These are phyloP conservation scores for Bradypus variegatus DNA, from an alignment of 2,797 vertebrate species.

Conservation along the genomic window DNA sequence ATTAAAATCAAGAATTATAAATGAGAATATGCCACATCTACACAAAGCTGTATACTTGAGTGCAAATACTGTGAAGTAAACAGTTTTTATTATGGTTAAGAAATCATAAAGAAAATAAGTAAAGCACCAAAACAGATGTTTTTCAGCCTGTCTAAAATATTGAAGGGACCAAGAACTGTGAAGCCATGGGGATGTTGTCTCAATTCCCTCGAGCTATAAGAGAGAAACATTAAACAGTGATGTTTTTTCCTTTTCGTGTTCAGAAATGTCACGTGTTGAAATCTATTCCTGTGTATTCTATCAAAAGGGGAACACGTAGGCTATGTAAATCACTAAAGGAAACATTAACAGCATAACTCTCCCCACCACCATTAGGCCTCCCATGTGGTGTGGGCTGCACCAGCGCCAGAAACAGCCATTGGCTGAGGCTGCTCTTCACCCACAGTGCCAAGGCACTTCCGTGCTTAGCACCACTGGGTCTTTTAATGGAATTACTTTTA, in stretches of 20 bases:
- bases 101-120: slow-evolving; percentile 39
- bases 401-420: background rate
- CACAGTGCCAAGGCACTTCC: background rate
- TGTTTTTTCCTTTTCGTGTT: background rate
- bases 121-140: slow-evolving; percentile 25
- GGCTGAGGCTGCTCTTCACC: background rate
- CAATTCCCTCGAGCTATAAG: background rate
- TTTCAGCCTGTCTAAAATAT: slow-evolving; percentile 21
- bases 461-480: background rate
- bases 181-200: background rate
- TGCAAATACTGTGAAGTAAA: background rate
- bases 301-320: background rate
- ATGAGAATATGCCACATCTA: background rate
- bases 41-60: background rate
- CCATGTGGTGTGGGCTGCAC: background rate
- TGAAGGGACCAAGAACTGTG: background rate
- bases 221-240: background rate
- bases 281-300: background rate
- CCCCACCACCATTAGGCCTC: background rate
- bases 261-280: background rate
- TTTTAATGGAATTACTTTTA: background rate
- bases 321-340: background rate
- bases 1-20: slow-evolving; percentile 37
- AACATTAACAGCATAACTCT: background rate
- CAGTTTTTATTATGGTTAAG: background rate